Evolutionary conservation across 1,140 invertebrate genomes (phyloP), one percentile per base, ranked within the genome.

Genomic region (Proctacanthus coquilletti): DNA sequence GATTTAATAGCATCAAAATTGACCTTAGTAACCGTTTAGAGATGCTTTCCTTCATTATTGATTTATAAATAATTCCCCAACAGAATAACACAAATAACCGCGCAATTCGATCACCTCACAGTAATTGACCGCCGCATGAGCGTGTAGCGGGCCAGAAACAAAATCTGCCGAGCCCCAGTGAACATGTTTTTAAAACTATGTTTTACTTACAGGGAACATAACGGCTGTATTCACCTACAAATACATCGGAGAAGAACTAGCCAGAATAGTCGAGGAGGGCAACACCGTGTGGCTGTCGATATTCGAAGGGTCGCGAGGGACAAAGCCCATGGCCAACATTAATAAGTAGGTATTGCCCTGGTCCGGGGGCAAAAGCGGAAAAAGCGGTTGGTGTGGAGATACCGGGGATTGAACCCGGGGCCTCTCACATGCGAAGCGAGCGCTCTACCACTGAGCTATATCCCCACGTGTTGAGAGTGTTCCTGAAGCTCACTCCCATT

Each of bases 401-500:
- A 71, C 73, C 72, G 73, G 73, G 79, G 77, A 81, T 83, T 74
- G 80, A 82, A 82, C 78, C 79, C 78, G 75, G 78, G 80, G 75
- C 80, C 79, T 84, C 80, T 81, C 79, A 81, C 80, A 84, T 84
- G 81, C 80, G 80, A 84, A 85, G 80, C 81, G 79, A 82, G 80
- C 80, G 80, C 80, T 83, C 81, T 84, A 84, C 82, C 80, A 70
- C 66, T 71, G 66, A 68, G 62, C 67, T 66, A 66, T 64, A 68
- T 70, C 63, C 63, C 66, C 64, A 30, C 23, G 13, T 27, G 13
- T 13, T 27, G n/a, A n/a, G n/a, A n/a, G n/a, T n/a, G n/a, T n/a
- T n/a, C n/a, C n/a, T n/a, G n/a, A n/a, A n/a, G n/a, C n/a, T n/a
- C n/a, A n/a, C n/a, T n/a, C n/a, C n/a, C n/a, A n/a, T n/a, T n/a